Conservation (phyloP, 2,888 invertebrate species). For the Terebella lapidaria region DNA sequence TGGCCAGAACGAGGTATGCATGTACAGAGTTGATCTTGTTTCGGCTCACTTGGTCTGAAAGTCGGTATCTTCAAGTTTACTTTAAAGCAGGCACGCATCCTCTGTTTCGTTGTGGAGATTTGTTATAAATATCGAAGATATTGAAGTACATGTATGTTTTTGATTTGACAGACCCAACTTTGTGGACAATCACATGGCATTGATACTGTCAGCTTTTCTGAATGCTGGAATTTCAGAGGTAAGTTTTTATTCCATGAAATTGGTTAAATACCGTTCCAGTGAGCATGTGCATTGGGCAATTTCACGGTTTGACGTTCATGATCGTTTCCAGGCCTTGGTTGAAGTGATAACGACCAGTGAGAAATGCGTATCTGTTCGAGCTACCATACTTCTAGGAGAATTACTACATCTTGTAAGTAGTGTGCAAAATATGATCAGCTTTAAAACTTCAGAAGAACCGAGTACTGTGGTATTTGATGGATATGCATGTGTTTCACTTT, state of each 20-base stretch:
- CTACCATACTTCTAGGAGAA: conserved; percentile 84
- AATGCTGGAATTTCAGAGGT: conserved; percentile 76
- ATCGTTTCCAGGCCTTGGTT: conserved; percentile 64
- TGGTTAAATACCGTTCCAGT: not conserved
- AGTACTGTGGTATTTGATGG: not conserved
- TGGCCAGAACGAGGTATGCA: conserved; percentile 62
- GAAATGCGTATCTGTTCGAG: conserved; percentile 82
- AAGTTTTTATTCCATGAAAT: conserved; percentile 15
- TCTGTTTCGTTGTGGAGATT: too few relatives aligned
- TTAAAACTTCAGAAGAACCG: not conserved
- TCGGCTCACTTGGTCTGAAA: too few relatives aligned
- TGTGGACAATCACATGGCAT: conserved; percentile 82
- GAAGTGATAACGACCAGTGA: conserved; percentile 83
- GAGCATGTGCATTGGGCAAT: not conserved
- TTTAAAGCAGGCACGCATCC: too few relatives aligned
- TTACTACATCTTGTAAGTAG: conserved; percentile 69
- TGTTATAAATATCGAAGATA: too few relatives aligned
- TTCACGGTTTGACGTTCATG: not conserved
- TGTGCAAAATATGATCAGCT: not conserved
- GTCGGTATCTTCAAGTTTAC: too few relatives aligned
- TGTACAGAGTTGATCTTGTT: too few relatives aligned
- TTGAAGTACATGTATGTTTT: too few relatives aligned
- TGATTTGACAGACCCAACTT: conserved; percentile 83
- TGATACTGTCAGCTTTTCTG: conserved; percentile 81
- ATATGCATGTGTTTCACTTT: too few relatives aligned